These are phyloP conservation scores for Anarsia innoxiella DNA, from an alignment of 2,888 invertebrate genomes.

Conservation along the genomic window DNA sequence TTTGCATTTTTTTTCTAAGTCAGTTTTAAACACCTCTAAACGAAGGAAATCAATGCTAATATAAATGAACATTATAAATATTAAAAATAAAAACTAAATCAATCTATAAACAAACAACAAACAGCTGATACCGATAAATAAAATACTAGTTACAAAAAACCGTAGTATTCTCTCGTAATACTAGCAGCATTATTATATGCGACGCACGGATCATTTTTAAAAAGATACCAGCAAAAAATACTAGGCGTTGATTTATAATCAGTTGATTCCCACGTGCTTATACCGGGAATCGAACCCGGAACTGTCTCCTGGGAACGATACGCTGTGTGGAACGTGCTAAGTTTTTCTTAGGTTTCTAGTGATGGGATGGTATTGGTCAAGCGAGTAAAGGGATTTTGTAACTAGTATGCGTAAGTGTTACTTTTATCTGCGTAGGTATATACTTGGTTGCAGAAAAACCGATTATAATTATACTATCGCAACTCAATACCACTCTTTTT, in stretches of 20 bases:
- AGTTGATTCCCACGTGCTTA: slow-evolving; percentile 66
- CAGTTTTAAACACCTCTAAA: neutral
- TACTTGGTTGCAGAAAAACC: too few relatives aligned
- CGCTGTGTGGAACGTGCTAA: slow-evolving; percentile 34
- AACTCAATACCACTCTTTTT: too few relatives aligned
- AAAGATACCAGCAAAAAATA: slow-evolving; percentile 35
- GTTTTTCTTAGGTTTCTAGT: slow-evolving; percentile 41
- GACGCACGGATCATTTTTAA: slow-evolving; percentile 18
- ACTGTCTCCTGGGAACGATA: slow-evolving; percentile 56
- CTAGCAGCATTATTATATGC: neutral
- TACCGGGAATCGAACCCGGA: slow-evolving; percentile 66
- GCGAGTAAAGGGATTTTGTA: too few relatives aligned
- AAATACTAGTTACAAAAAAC: too few relatives aligned
- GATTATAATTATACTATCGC: too few relatives aligned
- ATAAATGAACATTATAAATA: too few relatives aligned
- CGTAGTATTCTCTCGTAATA: too few relatives aligned
- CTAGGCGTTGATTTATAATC: slow-evolving; percentile 52
- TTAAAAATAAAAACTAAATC: too few relatives aligned
- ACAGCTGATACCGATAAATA: too few relatives aligned
- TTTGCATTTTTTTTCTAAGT: neutral
- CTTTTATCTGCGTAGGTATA: too few relatives aligned
- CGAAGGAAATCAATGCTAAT: neutral
- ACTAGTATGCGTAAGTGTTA: too few relatives aligned
- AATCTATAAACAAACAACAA: neutral
- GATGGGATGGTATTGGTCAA: too few relatives aligned